These are phyloP conservation scores for Lumbricus terrestris DNA, from an alignment of 2,888 invertebrate genomes.

Conservation along the genomic window DNA sequence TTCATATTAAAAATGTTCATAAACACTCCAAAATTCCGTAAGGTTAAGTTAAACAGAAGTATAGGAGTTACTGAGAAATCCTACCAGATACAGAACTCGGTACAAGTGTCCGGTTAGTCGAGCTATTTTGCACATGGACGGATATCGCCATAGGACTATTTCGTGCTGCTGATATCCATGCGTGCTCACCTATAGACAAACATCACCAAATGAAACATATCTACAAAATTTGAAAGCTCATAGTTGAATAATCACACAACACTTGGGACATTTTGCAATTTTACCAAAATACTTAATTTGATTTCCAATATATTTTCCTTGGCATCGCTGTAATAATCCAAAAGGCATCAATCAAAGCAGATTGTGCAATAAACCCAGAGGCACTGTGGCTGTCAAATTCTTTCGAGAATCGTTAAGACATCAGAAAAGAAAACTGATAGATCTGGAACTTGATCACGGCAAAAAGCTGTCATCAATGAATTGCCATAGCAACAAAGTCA, in stretches of 20 bases:
- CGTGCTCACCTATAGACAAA: slow-evolving; percentile 66
- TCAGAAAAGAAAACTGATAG: not conserved
- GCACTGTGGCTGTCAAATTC: not conserved
- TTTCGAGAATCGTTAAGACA: not conserved
- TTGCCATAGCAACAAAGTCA: not conserved
- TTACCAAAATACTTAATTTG: not conserved
- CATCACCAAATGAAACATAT: not conserved
- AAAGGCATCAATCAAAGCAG: too few species aligned
- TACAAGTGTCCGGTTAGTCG: slow-evolving; percentile 60
- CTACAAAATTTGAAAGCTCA: not conserved
- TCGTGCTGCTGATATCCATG: slow-evolving; percentile 96
- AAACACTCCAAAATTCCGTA: not conserved
- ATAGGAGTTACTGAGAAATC: slow-evolving; percentile 15
- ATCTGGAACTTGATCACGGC: not conserved
- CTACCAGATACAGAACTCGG: slow-evolving; percentile 53
- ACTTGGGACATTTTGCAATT: not conserved
- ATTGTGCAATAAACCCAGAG: too few species aligned
- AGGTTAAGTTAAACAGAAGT: not conserved
- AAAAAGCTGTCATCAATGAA: not conserved
- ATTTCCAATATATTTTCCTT: not conserved
- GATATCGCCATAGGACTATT: slow-evolving; percentile 95
- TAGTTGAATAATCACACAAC: not conserved
- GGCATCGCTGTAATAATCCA: not conserved
- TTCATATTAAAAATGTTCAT: too few species aligned
- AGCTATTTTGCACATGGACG: slow-evolving; percentile 75